Conservation (phyloP, 2,113 vertebrate species). For the Sterna hirundo region DNA sequence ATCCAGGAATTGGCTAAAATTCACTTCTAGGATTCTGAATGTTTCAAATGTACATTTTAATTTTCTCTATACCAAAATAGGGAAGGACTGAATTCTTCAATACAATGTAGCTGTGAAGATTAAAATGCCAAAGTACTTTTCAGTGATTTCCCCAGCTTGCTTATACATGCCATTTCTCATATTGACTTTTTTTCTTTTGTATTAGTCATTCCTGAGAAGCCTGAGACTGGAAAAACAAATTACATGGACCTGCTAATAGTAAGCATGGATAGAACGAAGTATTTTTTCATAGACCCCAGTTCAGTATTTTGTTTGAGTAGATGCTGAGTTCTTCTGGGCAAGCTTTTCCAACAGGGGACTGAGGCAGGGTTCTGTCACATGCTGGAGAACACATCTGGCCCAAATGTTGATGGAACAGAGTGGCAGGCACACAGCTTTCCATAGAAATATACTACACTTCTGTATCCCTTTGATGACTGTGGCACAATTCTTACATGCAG, state of each 20-base stretch:
- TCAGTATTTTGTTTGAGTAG: background rate
- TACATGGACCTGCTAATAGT: background rate
- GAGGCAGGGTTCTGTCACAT: background rate
- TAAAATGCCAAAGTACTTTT: constrained; percentile 13
- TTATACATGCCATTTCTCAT: background rate
- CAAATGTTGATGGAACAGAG: background rate
- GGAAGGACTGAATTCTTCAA: background rate
- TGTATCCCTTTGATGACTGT: background rate
- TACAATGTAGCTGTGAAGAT: background rate
- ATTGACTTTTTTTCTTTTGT: background rate
- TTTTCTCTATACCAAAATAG: background rate
- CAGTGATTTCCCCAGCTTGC: background rate
- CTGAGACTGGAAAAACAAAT: background rate
- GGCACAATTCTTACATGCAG: background rate
- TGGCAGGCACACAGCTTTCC: background rate
- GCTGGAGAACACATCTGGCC: background rate
- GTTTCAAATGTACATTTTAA: background rate
- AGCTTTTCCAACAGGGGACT: background rate
- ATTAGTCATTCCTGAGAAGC: background rate
- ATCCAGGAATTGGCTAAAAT: background rate
- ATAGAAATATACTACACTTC: background rate
- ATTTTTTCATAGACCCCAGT: background rate
- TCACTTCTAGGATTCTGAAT: background rate
- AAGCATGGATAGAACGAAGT: background rate
- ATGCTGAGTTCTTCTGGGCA: background rate